Evolutionary conservation across 2,888 invertebrate genomes (phyloP).

Genomic region (Ganaspis brasiliensis): DNA sequence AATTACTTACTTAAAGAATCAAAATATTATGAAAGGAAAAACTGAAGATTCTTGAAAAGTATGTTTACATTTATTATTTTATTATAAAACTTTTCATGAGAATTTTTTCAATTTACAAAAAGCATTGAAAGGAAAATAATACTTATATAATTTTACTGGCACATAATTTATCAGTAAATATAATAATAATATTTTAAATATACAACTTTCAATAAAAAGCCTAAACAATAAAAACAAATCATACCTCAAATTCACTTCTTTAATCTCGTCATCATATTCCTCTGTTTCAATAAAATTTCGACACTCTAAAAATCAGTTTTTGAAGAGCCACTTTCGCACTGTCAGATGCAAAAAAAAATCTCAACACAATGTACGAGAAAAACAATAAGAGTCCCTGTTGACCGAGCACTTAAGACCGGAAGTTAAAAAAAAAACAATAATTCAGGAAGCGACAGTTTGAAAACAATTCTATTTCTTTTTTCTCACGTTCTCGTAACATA

Average conservation of each 20-base stretch:
- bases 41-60: no score
- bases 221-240: no score
- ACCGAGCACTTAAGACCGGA: not conserved
- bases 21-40: no score
- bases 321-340: not conserved
- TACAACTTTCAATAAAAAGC: no score
- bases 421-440: not conserved
- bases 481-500: slow-evolving; percentile 11
- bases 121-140: no score
- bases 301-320: not conserved
- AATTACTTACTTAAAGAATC: no score
- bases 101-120: no score
- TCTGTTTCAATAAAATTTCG: not conserved
- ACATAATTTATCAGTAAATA: no score
- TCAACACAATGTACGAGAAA: not conserved
- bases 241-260: slow-evolving; percentile 7
- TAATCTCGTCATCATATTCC: not conserved
- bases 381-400: slow-evolving; percentile 16
- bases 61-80: no score
- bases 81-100: no score
- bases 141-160: no score
- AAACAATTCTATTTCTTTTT: slow-evolving; percentile 19
- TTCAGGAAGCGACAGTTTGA: slow-evolving; percentile 26
- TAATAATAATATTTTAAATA: no score
- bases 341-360: not conserved